A percentile compares a stretch with the other conserved stretches of the same genome.
Conservation (phyloP, 2,113 vertebrate species). For the Girardinichthys multiradiatus region DNA sequence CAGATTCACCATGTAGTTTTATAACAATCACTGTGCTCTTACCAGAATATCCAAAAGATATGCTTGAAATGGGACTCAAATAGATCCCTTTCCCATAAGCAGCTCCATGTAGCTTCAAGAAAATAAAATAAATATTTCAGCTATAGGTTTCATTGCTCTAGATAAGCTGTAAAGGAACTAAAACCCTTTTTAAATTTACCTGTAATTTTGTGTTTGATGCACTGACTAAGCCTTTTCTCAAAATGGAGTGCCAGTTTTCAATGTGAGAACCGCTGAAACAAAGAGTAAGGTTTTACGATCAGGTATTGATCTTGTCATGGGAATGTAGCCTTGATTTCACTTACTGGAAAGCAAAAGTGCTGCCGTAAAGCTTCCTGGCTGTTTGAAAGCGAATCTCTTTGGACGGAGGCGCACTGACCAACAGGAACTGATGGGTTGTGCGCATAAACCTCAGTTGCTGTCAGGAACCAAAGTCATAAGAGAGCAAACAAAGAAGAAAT, state of each 20-base stretch:
- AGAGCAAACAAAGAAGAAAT: not conserved
- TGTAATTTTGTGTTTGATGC: constrained; percentile 95
- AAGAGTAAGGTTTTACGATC: not conserved
- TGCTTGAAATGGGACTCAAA: constrained; percentile 97
- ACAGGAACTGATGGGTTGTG: constrained; percentile 97
- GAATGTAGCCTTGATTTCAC: constrained; percentile 46
- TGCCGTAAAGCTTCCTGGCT: constrained; percentile 93
- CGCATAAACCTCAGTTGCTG: constrained; percentile 99
- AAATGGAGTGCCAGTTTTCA: constrained; percentile 98
- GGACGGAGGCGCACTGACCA: constrained; percentile 95
- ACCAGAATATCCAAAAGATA: constrained; percentile 99
- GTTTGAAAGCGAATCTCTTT: constrained; percentile 96
- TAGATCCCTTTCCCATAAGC: constrained; percentile 99
- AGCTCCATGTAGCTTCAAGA: constrained; percentile 94
- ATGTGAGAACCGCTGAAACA: constrained; percentile 92
- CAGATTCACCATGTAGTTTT: not conserved
- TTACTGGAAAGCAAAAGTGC: constrained; percentile 99
- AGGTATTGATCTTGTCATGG: not conserved
- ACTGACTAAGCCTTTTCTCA: constrained; percentile 93
- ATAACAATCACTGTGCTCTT: constrained; percentile 26
- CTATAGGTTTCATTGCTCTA: not conserved
- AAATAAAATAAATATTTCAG: constrained; percentile 60
- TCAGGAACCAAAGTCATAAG: constrained; percentile 17
- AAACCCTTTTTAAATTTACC: constrained; percentile 75
- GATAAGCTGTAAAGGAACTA: not conserved